These are phyloP conservation scores for Semnornis frantzii DNA, from an alignment of 2,113 vertebrate genomes.

Conservation along the genomic window DNA sequence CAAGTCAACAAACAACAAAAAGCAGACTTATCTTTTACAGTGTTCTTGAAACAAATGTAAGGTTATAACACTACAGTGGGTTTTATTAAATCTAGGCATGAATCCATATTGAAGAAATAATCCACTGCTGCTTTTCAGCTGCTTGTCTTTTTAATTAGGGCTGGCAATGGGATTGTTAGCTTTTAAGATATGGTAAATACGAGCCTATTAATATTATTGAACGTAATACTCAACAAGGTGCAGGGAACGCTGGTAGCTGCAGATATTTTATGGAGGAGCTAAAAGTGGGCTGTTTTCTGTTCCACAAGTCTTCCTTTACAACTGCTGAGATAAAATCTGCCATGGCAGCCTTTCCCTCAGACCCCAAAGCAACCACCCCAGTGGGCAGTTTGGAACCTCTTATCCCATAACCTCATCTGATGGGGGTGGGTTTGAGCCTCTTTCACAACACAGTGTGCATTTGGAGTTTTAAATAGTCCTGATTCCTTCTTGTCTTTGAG, in stretches of 20 bases:
- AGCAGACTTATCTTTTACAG: not conserved
- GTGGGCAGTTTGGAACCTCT: constrained; percentile 49
- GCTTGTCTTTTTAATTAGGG: constrained; percentile 47
- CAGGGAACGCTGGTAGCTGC: constrained; percentile 72
- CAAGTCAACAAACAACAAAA: constrained; percentile 41
- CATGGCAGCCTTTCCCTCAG: constrained; percentile 68
- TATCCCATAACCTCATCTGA: constrained; percentile 65
- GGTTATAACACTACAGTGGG: not conserved
- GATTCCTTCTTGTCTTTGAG: constrained; percentile 28
- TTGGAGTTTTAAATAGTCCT: constrained; percentile 33
- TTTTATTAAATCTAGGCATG: constrained; percentile 57
- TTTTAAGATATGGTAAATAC: constrained; percentile 62
- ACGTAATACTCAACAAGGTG: constrained; percentile 47
- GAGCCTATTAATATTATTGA: constrained; percentile 63
- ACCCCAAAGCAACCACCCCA: constrained; percentile 71
- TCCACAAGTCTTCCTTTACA: constrained; percentile 69
- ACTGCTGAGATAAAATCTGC: constrained; percentile 47
- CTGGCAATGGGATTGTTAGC: constrained; percentile 46
- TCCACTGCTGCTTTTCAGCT: constrained; percentile 35
- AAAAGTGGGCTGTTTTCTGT: constrained; percentile 71
- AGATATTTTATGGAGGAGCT: constrained; percentile 66
- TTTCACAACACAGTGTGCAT: not conserved
- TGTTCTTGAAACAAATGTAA: not conserved
- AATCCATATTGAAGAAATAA: constrained; percentile 32
- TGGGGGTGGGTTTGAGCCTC: constrained; percentile 46